These are phyloP conservation scores for Galerucella nymphaeae DNA, from an alignment of 2,888 invertebrate species.

Conservation along the genomic window DNA sequence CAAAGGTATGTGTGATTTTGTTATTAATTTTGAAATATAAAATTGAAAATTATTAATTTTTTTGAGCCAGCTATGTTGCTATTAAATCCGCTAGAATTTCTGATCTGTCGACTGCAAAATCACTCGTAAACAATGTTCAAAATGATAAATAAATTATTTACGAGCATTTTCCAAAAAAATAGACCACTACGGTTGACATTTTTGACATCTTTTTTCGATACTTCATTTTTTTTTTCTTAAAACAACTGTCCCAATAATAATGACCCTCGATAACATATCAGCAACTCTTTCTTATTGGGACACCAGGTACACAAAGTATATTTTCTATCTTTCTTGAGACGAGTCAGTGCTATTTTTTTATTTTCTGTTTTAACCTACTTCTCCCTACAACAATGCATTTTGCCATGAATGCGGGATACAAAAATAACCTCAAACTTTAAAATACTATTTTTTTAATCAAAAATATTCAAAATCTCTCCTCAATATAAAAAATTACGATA, in stretches of 20 bases:
- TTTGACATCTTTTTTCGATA: no score
- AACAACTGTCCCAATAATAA: no score
- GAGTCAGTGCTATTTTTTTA: constrained; percentile 41
- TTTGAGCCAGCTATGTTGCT: constrained; percentile 62
- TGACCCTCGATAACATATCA: no score
- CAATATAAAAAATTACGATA: no score
- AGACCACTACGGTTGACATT: no score
- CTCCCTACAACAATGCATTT: constrained; percentile 8
- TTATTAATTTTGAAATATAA: constrained; percentile 35
- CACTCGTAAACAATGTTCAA: no score
- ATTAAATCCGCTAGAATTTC: constrained; percentile 51
- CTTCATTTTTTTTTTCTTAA: no score
- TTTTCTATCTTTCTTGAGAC: constrained; percentile 35
- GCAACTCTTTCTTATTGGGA: no score
- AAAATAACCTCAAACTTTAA: not conserved
- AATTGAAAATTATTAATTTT: constrained; percentile 43
- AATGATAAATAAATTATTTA: no score
- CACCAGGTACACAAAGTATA: not conserved
- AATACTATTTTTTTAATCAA: not conserved
- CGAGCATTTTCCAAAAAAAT: no score
- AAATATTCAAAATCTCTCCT: no score
- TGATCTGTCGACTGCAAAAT: no score
- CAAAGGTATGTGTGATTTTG: constrained; percentile 86
- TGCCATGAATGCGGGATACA: constrained; percentile 11
- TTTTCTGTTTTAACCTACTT: constrained; percentile 31